These are phyloP conservation scores for Dryocosmus kuriphilus DNA, from an alignment of 2,888 invertebrate genomes.

Conservation along the genomic window DNA sequence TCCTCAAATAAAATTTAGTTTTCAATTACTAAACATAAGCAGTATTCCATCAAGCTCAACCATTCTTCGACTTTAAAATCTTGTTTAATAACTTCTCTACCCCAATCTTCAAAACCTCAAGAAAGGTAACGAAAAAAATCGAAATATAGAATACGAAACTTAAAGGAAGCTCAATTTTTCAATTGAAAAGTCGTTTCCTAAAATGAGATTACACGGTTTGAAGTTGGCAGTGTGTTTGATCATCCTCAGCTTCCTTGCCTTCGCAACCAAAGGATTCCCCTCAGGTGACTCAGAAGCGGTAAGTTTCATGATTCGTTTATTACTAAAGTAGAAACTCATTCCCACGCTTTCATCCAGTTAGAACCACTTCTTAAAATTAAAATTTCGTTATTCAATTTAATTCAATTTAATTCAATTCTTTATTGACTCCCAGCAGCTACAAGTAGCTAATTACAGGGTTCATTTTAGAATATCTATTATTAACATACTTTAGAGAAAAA, in stretches of 20 bases:
- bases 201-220: constrained; percentile 65
- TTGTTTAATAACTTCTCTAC: background rate
- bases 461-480: no score
- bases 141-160: background rate
- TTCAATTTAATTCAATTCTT: no score
- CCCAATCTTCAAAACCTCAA: background rate
- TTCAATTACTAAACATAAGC: background rate
- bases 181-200: constrained; percentile 25
- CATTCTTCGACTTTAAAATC: background rate
- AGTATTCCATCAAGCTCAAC: background rate
- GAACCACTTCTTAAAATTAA: background rate
- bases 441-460: no score
- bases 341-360: background rate
- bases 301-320: constrained; percentile 58
- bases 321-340: background rate
- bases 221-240: constrained; percentile 54
- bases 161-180: background rate
- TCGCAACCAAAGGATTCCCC: constrained; percentile 66
- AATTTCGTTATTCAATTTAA: no score
- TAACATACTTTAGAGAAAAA: no score
- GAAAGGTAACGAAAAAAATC: background rate
- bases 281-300: constrained; percentile 74
- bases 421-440: no score
- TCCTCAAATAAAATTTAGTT: background rate
- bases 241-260: constrained; percentile 62